A percentile compares a stretch with the other conserved stretches of the same genome.
Evolutionary conservation across 2,113 vertebrate genomes (phyloP).

Genomic region (Oncorhynchus clarkii): DNA sequence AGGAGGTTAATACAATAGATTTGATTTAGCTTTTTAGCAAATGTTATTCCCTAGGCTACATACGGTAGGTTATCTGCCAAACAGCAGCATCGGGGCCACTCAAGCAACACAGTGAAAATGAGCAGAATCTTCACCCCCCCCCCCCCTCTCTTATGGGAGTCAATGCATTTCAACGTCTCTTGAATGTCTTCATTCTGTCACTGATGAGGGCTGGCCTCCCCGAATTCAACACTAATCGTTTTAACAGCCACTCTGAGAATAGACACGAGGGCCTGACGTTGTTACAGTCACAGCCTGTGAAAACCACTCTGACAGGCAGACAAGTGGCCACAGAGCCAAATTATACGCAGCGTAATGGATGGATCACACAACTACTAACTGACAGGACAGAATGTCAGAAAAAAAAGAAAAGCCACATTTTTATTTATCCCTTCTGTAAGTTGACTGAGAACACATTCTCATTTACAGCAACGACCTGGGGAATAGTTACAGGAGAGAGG

Average conservation of each 20-base stretch:
- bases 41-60: not conserved
- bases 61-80: not conserved
- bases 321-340: conserved; percentile 52
- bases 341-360: conserved; percentile 62
- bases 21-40: not conserved
- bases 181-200: conserved; percentile 44
- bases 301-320: conserved; percentile 50
- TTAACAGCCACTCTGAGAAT: conserved; percentile 52
- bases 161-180: conserved; percentile 27
- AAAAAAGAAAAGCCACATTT: not conserved
- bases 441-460: too few species aligned
- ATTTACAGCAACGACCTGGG: too few species aligned
- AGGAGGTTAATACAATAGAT: not conserved
- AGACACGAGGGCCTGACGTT: conserved; percentile 32
- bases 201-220: conserved; percentile 47
- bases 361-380: conserved; percentile 50
- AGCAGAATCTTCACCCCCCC: not conserved
- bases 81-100: not conserved
- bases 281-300: conserved; percentile 31
- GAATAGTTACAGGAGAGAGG: too few species aligned
- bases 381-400: conserved; percentile 42
- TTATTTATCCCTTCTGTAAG: too few species aligned
- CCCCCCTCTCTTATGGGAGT: not conserved
- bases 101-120: not conserved
- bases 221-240: conserved; percentile 49